phyloP scores from a whole-genome alignment of 2,888 invertebrate genomes.

The Aethes cnicana region DNA sequence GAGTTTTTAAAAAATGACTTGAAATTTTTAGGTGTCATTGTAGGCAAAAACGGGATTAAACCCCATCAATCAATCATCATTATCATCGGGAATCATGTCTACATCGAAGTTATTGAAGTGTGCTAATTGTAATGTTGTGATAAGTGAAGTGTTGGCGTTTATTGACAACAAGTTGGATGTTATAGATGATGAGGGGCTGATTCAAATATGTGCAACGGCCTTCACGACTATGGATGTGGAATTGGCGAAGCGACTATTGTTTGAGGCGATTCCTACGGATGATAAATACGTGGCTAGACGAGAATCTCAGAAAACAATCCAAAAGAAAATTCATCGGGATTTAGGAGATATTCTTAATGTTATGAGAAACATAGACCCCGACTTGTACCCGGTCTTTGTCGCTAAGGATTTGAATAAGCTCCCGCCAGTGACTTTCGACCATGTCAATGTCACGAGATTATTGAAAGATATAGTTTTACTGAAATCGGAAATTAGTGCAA shows the following conservation, averaged over 20 bases:
- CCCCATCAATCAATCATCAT: too few relatives aligned
- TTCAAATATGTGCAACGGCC: neutral
- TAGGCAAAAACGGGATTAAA: too few relatives aligned
- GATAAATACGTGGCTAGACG: neutral
- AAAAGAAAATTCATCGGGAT: neutral
- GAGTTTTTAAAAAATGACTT: too few relatives aligned
- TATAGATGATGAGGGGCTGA: neutral
- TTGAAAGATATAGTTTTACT: neutral
- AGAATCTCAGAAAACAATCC: neutral
- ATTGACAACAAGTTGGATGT: neutral
- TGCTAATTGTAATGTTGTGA: neutral
- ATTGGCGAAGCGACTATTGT: neutral
- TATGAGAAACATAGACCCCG: neutral
- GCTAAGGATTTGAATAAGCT: neutral
- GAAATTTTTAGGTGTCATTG: too few relatives aligned
- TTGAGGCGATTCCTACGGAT: neutral
- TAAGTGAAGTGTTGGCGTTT: neutral
- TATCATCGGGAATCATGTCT: too few relatives aligned
- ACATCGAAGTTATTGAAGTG: neutral
- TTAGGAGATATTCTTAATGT: neutral
- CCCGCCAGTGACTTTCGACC: neutral
- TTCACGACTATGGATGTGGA: neutral
- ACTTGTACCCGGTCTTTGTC: neutral
- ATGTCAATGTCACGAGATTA: neutral
- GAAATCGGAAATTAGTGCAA: neutral